phyloP scores from a whole-genome alignment of 2,888 invertebrate genomes.

The Anagyrus pseudococci region DNA sequence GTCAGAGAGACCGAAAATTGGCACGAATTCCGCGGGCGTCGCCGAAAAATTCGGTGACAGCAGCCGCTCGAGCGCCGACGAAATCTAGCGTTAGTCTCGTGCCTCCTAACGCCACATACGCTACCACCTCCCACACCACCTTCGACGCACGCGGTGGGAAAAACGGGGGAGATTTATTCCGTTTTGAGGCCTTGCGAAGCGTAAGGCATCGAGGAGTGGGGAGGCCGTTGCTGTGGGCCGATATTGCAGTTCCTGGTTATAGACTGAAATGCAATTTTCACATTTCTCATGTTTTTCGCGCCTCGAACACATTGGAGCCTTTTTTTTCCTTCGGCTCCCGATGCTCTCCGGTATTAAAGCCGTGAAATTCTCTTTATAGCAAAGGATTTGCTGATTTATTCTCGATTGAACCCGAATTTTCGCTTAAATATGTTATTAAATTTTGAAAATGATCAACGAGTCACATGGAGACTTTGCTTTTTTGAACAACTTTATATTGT shows the following conservation, averaged over 20 bases:
- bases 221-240: not conserved
- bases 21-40: conserved; percentile 25
- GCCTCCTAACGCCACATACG: not conserved
- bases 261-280: not conserved
- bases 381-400: no score
- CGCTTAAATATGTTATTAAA: no score
- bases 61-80: not conserved
- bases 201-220: not conserved
- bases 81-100: not conserved
- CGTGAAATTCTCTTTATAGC: no score
- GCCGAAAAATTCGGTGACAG: conserved; percentile 5
- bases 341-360: no score
- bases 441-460: no score
- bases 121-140: not conserved
- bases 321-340: no score
- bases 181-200: not conserved
- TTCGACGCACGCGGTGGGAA: conserved; percentile 6
- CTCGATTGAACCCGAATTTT: no score
- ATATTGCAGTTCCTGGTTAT: not conserved
- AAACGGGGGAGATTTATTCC: conserved; percentile 9
- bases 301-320: not conserved
- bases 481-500: no score
- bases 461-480: no score
- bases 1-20: conserved; percentile 15
- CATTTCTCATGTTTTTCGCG: not conserved